phyloP scores from a whole-genome alignment of 2,797 vertebrate genomes.

The Leuciscus waleckii region DNA sequence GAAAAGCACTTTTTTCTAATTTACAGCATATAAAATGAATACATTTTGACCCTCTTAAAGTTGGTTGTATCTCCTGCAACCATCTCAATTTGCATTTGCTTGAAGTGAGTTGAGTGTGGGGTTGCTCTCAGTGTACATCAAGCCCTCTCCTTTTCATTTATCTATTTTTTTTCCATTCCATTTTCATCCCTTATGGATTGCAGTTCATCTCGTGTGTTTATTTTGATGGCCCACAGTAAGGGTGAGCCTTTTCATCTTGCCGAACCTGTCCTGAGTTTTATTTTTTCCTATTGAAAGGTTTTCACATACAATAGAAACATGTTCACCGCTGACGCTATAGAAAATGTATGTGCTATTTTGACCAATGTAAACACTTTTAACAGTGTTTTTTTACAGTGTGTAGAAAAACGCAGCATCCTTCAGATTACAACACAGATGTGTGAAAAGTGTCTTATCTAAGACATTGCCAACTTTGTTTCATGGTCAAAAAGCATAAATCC shows the following conservation, averaged over 20 bases:
- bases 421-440: neutral
- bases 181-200: constrained; percentile 49
- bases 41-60: constrained; percentile 45
- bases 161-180: constrained; percentile 15
- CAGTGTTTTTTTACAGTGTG: neutral
- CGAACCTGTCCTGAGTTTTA: constrained; percentile 12
- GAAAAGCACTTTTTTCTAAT: constrained; percentile 37
- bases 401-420: neutral
- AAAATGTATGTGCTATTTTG: neutral
- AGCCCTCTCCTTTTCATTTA: constrained; percentile 52
- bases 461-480: too few relatives aligned
- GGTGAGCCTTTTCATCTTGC: constrained; percentile 43
- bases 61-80: constrained; percentile 54
- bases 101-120: constrained; percentile 68
- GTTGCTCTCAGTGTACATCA: constrained; percentile 67
- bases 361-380: constrained; percentile 8
- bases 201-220: constrained; percentile 43
- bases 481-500: neutral
- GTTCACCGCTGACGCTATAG: constrained; percentile 5
- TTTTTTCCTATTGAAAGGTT: constrained; percentile 38
- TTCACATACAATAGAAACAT: constrained; percentile 28
- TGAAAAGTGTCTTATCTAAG: too few relatives aligned
- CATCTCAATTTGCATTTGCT: constrained; percentile 69
- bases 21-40: constrained; percentile 38
- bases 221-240: constrained; percentile 40